A percentile compares a stretch with the other conserved stretches of the same genome.
phyloP scores from a whole-genome alignment of 2,113 vertebrate genomes.

The Australoheros scitulus region DNA sequence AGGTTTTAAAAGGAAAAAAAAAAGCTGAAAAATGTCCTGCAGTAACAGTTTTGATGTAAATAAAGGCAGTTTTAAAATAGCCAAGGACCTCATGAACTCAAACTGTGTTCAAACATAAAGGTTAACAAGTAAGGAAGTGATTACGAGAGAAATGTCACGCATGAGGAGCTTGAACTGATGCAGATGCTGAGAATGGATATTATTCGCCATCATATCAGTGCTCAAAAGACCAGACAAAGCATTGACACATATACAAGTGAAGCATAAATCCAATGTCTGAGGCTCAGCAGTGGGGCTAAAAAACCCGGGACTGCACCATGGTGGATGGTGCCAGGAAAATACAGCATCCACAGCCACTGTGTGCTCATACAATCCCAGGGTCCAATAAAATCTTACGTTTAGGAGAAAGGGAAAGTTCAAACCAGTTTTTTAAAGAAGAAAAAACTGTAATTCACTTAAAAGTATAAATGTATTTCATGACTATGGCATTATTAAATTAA shows the following conservation, averaged over 20 bases:
- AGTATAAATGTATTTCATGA: background rate
- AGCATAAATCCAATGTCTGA: constrained; percentile 32
- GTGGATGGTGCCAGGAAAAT: constrained; percentile 38
- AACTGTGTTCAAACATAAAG: background rate
- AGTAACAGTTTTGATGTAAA: constrained; percentile 18
- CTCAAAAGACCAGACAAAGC: constrained; percentile 12
- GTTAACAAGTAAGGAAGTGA: constrained; percentile 14
- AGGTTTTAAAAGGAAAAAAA: background rate
- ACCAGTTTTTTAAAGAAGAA: constrained; percentile 7
- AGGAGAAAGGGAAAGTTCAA: constrained; percentile 23
- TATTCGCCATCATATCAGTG: background rate
- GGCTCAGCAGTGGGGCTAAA: constrained; percentile 31
- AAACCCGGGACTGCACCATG: constrained; percentile 10
- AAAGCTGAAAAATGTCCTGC: background rate
- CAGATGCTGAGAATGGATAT: constrained; percentile 16
- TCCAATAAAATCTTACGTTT: background rate
- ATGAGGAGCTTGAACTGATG: background rate
- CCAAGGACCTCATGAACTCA: constrained; percentile 1
- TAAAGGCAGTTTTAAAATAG: background rate
- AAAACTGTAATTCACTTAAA: background rate
- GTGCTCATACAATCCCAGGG: constrained; percentile 41
- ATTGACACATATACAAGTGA: constrained; percentile 9
- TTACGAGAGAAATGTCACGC: constrained; percentile 12
- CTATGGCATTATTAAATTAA: background rate
- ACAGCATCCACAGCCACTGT: constrained; percentile 43